Conservation (phyloP, 1,140 invertebrate genomes). For the Reticulitermes speratus region DNA sequence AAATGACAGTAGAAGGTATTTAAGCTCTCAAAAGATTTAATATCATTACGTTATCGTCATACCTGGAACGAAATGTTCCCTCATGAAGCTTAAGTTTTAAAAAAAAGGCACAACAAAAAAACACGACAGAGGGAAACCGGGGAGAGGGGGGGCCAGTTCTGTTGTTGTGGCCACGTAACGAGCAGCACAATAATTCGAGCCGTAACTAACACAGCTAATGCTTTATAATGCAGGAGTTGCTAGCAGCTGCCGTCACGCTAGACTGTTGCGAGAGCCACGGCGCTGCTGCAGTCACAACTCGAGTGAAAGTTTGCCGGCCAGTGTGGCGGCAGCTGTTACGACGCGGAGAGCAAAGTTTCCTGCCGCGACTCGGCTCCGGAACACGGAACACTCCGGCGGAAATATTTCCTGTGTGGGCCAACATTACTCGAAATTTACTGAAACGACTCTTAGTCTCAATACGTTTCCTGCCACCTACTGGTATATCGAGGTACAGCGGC, state of each 20-base stretch:
- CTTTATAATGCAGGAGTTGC: neutral
- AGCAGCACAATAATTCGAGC: neutral
- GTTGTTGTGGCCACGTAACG: neutral
- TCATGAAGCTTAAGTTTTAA: neutral
- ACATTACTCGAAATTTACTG: neutral
- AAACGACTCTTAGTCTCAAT: neutral
- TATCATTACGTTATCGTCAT: neutral
- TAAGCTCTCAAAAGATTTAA: conserved; percentile 17
- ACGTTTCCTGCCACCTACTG: neutral
- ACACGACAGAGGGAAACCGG: neutral
- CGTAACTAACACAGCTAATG: conserved; percentile 11
- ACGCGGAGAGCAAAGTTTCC: neutral
- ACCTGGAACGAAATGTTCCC: neutral
- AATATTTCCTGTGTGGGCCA: neutral
- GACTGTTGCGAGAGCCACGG: neutral
- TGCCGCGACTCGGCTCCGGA: neutral
- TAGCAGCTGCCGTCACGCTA: neutral
- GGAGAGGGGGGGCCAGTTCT: neutral
- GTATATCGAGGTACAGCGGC: too few relatives aligned
- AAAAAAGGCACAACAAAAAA: neutral
- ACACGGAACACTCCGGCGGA: neutral
- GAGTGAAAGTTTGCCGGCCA: neutral
- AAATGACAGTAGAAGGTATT: neutral
- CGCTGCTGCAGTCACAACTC: neutral
- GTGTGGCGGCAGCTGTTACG: neutral